Base-by-base conservation (phyloP, 1,140 invertebrate species). In the Dendrolimus kikuchii region DNA sequence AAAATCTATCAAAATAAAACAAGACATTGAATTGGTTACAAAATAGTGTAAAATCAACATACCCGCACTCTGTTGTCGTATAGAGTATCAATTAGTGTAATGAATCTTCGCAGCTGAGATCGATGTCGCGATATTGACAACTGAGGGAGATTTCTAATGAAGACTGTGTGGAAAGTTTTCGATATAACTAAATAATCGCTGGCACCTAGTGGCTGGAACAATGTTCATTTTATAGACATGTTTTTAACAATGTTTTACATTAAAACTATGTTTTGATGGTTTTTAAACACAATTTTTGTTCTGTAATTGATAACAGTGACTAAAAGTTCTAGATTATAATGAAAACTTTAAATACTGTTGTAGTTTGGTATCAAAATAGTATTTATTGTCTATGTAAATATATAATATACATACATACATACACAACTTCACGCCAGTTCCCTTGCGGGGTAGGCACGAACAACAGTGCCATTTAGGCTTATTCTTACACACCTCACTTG, bases 41-140 rank as follows among this genome's bases (percentile, higher is more conserved):
- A 8, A 10, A 45, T 10, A 45, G 38, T 38, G 38, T n/a, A 5
- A 42, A 36, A 41, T 49, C 94, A 89, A 92, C 89, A 83, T 63
- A 92, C 89, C 66, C 91, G 81, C 53, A 97, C 95, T 88, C 92
- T 94, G 71, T 97, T 95, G 81, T 99, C 98, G 85, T 99, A 99
- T 0, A 99, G 88, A 1, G 97, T 98, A 77, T 99, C 98, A 68
- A 99, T 98, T 0, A 99, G 88, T 4, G 96, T 99, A 54, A 99
- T 99, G 81, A 99, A 99, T 66, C 98, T 88, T 73, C 98, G 90
- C 49, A 96, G 92, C 86, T 96, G 95, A 9, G 95, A 95, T 74
- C 95, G 93, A 38, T 92, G 85, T 64, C 91, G 90, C 9, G 94
- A 81, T 68, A 93, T 94, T 63, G 78, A 84, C 41, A 99, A 81